phyloP scores from a whole-genome alignment of 2,888 invertebrate species.

The Eucera pruinosa region DNA sequence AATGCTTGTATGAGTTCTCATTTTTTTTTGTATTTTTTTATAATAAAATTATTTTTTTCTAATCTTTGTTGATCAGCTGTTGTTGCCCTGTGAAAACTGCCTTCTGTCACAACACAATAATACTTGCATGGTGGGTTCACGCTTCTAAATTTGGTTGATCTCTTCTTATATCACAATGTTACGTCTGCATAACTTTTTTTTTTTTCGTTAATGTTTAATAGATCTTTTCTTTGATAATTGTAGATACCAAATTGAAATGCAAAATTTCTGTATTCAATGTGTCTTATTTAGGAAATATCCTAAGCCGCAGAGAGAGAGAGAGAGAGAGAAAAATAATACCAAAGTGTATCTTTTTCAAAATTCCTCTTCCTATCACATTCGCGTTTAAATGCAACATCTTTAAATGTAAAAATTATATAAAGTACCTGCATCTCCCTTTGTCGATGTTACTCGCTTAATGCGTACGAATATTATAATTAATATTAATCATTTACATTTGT shows the following conservation, averaged over 20 bases:
- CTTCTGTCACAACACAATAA: conserved; percentile 87
- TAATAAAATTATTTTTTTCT: conserved; percentile 86
- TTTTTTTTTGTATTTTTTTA: conserved; percentile 86
- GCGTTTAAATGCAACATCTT: conserved; percentile 34
- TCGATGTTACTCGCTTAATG: conserved; percentile 14
- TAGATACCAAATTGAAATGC: conserved; percentile 74
- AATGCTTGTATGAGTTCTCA: conserved; percentile 76
- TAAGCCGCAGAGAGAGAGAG: conserved; percentile 67
- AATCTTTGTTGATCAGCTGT: conserved; percentile 88
- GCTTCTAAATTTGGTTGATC: conserved; percentile 78
- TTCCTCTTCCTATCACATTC: background rate
- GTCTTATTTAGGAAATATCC: conserved; percentile 73
- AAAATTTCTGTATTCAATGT: conserved; percentile 67
- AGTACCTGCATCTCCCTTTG: conserved; percentile 3
- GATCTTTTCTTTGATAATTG: conserved; percentile 60
- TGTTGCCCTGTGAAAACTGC: conserved; percentile 90
- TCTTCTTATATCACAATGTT: conserved; percentile 74
- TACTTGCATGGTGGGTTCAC: conserved; percentile 83
- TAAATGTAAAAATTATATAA: conserved; percentile 28
- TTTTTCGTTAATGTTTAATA: conserved; percentile 61
- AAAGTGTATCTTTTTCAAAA: conserved; percentile 3
- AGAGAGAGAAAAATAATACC: conserved; percentile 2
- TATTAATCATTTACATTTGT: conserved; percentile 28
- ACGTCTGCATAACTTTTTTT: conserved; percentile 62
- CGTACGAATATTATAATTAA: conserved; percentile 23